Conservation (phyloP, 2,888 invertebrate species). For the Prenolepis imparis region DNA sequence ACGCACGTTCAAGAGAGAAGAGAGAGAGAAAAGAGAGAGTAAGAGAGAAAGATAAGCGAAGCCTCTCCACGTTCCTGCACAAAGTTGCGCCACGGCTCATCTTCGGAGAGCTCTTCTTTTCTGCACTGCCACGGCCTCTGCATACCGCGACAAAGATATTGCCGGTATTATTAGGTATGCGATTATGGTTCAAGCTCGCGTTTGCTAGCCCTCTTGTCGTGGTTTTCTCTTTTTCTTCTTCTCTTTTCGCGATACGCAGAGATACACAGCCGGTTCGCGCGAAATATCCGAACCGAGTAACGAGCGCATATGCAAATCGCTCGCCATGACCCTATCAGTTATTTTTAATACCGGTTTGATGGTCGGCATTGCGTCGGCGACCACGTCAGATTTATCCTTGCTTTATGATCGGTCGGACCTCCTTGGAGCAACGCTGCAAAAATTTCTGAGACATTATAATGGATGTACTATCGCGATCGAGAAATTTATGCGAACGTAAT, state of each 20-base stretch:
- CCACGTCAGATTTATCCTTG: conserved; percentile 67
- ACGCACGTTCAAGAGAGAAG: conserved; percentile 43
- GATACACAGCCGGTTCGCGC: conserved; percentile 7
- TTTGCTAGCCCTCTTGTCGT: conserved; percentile 42
- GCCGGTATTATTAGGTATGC: conserved; percentile 68
- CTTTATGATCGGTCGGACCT: conserved; percentile 53
- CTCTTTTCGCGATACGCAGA: conserved; percentile 3
- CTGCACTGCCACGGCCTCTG: conserved; percentile 23
- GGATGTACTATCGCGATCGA: conserved; percentile 52
- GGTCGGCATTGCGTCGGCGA: conserved; percentile 50
- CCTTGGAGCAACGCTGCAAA: conserved; percentile 47
- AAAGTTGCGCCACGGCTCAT: conserved; percentile 65
- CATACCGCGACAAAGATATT: conserved; percentile 71
- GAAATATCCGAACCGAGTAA: conserved; percentile 60
- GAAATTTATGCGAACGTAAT: conserved; percentile 64
- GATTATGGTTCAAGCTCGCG: conserved; percentile 67
- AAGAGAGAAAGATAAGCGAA: conserved; percentile 6
- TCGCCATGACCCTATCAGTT: conserved; percentile 74
- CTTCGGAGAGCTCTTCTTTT: conserved; percentile 25
- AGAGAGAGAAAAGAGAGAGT: conserved; percentile 4
- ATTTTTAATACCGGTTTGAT: conserved; percentile 74
- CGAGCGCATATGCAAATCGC: conserved; percentile 76
- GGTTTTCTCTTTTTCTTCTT: conserved; percentile 5
- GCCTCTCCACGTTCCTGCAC: conserved; percentile 45
- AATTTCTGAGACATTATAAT: conserved; percentile 70